Conservation (phyloP, 2,797 vertebrate species). For the Odontamblyopus lacepedii region DNA sequence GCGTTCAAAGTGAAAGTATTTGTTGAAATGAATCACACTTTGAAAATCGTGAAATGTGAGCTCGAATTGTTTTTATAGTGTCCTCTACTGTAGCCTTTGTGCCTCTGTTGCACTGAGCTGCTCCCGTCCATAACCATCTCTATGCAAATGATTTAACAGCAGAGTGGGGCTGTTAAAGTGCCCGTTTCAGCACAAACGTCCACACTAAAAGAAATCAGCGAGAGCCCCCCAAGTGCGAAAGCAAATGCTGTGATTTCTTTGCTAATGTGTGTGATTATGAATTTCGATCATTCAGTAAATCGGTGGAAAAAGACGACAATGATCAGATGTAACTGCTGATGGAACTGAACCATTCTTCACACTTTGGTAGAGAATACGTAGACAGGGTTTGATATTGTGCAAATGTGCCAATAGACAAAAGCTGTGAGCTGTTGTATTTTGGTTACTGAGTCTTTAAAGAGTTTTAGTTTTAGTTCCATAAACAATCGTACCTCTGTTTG, state of each 20-base stretch:
- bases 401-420: neutral
- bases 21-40: neutral
- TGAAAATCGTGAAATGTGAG: neutral
- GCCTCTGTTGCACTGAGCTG: constrained; percentile 10
- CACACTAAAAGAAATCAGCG: constrained; percentile 1
- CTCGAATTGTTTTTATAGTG: neutral
- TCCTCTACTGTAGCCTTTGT: neutral
- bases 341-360: neutral
- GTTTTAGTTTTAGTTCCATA: no score
- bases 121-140: constrained; percentile 6
- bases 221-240: neutral
- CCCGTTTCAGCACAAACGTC: constrained; percentile 24
- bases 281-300: constrained; percentile 2
- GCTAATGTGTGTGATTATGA: constrained; percentile 5
- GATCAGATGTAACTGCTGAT: constrained; percentile 4
- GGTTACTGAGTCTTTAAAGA: no score
- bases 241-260: neutral
- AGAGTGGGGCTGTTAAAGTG: constrained; percentile 4
- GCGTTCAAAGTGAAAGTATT: neutral
- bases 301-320: neutral
- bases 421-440: neutral
- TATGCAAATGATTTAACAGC: constrained; percentile 16
- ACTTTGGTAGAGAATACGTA: neutral
- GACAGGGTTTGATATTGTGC: neutral
- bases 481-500: no score